Evolutionary conservation across 2,888 invertebrate species (phyloP), one percentile per base, ranked within the genome.

Genomic region (Metallyticus violacea): DNA sequence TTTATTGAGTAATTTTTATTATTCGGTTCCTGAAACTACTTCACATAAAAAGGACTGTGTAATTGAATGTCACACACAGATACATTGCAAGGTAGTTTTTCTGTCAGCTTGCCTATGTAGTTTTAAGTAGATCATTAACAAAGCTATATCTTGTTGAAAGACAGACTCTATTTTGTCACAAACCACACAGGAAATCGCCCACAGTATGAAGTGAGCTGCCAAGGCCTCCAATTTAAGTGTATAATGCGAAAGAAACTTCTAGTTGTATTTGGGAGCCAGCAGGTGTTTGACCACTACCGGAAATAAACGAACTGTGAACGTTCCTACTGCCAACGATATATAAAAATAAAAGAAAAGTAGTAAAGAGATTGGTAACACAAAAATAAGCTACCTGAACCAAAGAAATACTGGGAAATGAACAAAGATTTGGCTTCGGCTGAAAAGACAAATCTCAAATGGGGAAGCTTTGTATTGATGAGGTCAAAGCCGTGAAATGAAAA

Each of bases 401-500:
- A 62, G 40, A 80, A 87, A 87, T 85, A 85, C 87, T 77, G 26
- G 77, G 87, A 87, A 85, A 85, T 85, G 84, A 84, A 87, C 81
- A 85, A 84, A 79, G 84, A 84, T 30, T 84, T 86, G 27, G 79
- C 26, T 77, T 85, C 86, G 40, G 15, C 40, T 62, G 40, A 40
- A 86, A 80, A 86, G 84, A 79, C 80, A 86, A 40, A 79, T 84
- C 79, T 85, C 80, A 87, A 87, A 87, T 87, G 85, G 81, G 30
- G 79, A 29, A 15, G 40, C 40, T 62, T 62, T 62, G 40, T 85
- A 62, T 78, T 85, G 40, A 40, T 78, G 27, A 84, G 85, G 81
- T 81, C 85, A 84, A 87, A 87, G 80, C 85, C 87, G 87, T 87
- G 85, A 85, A 87, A 87, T 87, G 87, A 85, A 81, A 87, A 62